Evolutionary conservation across 1,140 invertebrate genomes (phyloP), one percentile per base, ranked within the genome.

Genomic region (Chelonus insularis): DNA sequence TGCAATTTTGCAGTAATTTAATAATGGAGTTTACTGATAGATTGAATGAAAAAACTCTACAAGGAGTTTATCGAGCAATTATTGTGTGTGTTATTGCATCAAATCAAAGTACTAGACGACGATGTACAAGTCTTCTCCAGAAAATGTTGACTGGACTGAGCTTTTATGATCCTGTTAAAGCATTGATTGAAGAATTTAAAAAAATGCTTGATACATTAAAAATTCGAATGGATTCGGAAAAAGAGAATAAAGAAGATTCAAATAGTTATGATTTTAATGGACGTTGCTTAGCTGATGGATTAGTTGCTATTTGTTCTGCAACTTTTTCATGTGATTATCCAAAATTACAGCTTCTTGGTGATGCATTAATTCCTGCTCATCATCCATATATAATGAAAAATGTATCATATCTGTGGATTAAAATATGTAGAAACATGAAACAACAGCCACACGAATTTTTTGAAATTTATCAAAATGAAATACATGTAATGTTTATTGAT

Each of bases 311-410:
- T 56, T 81, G 78, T 57, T 80, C 78, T 0, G 72, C 75, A 6
- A 72, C 67, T 18, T 82, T 70, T 59, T 64, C 70, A 29, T 72
- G 65, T 32, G 78, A 75, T 32, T 68, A 62, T 57, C 72, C 73
- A 36, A 71, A 62, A 34, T 70, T 71, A 56, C 74, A 68, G 61
- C 63, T 80, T 9, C 61, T 73, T 4, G 71, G 65, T 51, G 86
- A 88, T 47, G 77, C 86, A 11, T 72, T 94, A 8, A 79, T 88
- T 21, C 84, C 87, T 34, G 82, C 84, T 23, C 89, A 93, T 76
- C 85, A 92, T 76, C 89, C 89, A 5, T 79, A 84, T 5, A 83
- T 89, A 11, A 69, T 84, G 56, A 82, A 81, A 52, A 72, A 82
- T 3, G 69, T 78, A 47, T 79, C 80, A 14, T 78, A 83, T 62